Percentiles rank a stretch among this genome's conserved stretches.
phyloP scores from a whole-genome alignment of 2,888 invertebrate species.

The Epinotia nisella region DNA sequence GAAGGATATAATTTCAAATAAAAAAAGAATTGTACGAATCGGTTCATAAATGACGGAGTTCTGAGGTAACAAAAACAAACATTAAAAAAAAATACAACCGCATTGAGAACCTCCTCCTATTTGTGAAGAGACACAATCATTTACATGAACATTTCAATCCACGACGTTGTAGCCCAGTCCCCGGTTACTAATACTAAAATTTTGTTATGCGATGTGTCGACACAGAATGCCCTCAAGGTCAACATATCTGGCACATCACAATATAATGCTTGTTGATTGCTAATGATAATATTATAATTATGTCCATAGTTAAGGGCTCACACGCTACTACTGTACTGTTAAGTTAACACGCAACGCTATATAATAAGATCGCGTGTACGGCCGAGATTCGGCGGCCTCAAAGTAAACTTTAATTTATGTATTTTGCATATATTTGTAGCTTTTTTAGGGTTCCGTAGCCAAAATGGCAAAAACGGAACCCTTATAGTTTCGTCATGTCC shows the following conservation, averaged over 20 bases:
- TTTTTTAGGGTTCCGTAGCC: not conserved
- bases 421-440: constrained; percentile 3
- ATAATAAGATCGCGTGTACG: constrained; percentile 10
- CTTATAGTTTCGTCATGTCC: no score
- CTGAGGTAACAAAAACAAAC: no score
- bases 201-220: not conserved
- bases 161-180: no score
- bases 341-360: constrained; percentile 6
- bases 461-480: no score
- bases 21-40: no score
- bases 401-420: constrained; percentile 1
- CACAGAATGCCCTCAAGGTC: not conserved
- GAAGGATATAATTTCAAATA: no score
- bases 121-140: no score
- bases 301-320: constrained; percentile 3
- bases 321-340: constrained; percentile 12
- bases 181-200: no score
- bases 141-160: no score
- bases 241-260: constrained; percentile 2
- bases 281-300: constrained; percentile 17
- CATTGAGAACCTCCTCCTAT: no score
- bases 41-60: no score
- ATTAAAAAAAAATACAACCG: no score
- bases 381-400: constrained; percentile 13
- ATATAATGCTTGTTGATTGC: not conserved